These are phyloP conservation scores for Pammene fasciana DNA, from an alignment of 2,888 invertebrate species.

Conservation along the genomic window DNA sequence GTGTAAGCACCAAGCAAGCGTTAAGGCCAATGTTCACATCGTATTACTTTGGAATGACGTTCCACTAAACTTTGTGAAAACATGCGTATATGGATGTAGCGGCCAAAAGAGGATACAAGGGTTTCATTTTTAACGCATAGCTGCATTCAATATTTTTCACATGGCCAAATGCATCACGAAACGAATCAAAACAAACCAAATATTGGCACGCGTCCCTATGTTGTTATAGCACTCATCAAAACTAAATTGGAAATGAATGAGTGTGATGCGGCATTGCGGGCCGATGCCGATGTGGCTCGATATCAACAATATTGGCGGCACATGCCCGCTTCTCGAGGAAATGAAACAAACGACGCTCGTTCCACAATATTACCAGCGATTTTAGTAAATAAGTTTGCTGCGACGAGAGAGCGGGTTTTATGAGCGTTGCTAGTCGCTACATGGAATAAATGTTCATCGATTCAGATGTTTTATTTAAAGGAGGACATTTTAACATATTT, in stretches of 20 bases:
- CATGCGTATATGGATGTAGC: not conserved
- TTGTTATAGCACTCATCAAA: conserved; percentile 73
- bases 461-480: conserved; percentile 25
- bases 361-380: conserved; percentile 59
- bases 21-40: conserved; percentile 1
- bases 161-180: conserved; percentile 24
- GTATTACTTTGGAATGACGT: not conserved
- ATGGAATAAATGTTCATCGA: conserved; percentile 28
- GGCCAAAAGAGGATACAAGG: not conserved
- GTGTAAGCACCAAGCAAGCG: too few relatives aligned
- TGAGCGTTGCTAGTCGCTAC: conserved; percentile 41
- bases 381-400: conserved; percentile 49
- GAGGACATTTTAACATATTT: not conserved
- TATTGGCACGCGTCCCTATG: conserved; percentile 55
- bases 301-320: conserved; percentile 58
- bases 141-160: conserved; percentile 1
- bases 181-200: conserved; percentile 47
- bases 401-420: conserved; percentile 58
- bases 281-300: conserved; percentile 46
- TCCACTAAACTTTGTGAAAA: not conserved
- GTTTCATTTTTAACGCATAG: conserved; percentile 4
- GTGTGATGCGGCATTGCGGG: conserved; percentile 54
- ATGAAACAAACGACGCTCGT: conserved; percentile 64
- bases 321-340: conserved; percentile 45
- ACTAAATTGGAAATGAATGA: conserved; percentile 73